These are phyloP conservation scores for Mesocricetus auratus DNA, from an alignment of 2,113 vertebrate genomes.

Conservation along the genomic window DNA sequence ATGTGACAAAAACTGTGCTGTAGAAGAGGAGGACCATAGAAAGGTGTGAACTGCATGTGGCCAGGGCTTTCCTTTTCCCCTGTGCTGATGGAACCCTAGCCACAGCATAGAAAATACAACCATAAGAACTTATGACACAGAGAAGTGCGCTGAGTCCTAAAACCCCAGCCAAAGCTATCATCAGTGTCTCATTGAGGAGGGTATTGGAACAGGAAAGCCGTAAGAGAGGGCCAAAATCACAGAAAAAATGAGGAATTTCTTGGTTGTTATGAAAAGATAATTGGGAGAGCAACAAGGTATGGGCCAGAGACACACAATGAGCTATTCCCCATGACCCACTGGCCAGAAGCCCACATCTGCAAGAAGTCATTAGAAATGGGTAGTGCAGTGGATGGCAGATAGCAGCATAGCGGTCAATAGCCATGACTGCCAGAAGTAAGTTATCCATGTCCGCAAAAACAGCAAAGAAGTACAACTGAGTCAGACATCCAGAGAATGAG, in stretches of 20 bases:
- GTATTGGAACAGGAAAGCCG: constrained; percentile 18
- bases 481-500: constrained; percentile 45
- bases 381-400: constrained; percentile 58
- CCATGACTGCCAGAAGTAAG: constrained; percentile 43
- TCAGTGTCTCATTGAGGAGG: not conserved
- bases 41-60: constrained; percentile 42
- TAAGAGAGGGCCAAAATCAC: constrained; percentile 51
- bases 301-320: constrained; percentile 11
- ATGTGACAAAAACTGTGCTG: constrained; percentile 57
- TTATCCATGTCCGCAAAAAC: constrained; percentile 64
- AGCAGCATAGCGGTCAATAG: constrained; percentile 29
- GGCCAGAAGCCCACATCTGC: not conserved
- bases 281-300: not conserved
- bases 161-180: constrained; percentile 17
- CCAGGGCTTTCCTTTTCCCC: constrained; percentile 38
- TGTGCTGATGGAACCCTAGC: not conserved
- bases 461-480: constrained; percentile 50
- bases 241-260: constrained; percentile 61
- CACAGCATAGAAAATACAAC: constrained; percentile 30
- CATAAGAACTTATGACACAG: constrained; percentile 38
- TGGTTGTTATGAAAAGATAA: constrained; percentile 16
- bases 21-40: constrained; percentile 57
- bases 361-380: constrained; percentile 29
- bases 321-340: constrained; percentile 28
- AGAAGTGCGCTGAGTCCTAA: constrained; percentile 42